Evolutionary conservation across 2,113 vertebrate genomes (phyloP), one percentile per base, ranked within the genome.

Genomic region (Corythornis madagascariensis): DNA sequence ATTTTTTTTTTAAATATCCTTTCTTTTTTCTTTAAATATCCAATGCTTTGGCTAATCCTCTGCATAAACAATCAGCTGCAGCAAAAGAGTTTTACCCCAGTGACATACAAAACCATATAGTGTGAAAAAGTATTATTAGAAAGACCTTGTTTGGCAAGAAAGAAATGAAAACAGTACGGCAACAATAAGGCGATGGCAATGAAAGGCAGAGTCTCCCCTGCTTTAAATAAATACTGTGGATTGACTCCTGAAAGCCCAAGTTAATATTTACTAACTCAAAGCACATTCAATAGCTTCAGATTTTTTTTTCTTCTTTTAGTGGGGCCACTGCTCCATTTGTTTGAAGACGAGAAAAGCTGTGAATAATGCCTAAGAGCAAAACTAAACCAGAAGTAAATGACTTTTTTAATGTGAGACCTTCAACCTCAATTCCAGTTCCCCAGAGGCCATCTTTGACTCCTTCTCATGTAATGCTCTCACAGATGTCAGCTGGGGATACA

Each of bases 311-410:
- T 85, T 86, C 83, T 77, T 94, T 91, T 59, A 91, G 83, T 79
- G 83, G 45, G 86, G 86, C 87, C 80, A 92, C 53, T 83, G 92
- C 70, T 93, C 80, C 85, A 84, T 90, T 92, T 91, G 92, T 96
- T 95, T 95, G 94, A 95, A 96, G 93, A 83, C 28, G 88, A 93
- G 76, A 31, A 82, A 92, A 95, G 82, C 94, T 88, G 83, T 91
- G 96, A 96, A 92, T 80, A 95, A 93, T 94, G 90, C 94, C 92
- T 91, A 84, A 93, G 73, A 97, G 95, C 89, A 93, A 96, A 93
- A 92, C 67, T 66, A 93, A 94, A 93, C 76, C 66, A 91, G 66
- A 86, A 93, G 76, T 77, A 94, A 94, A 95, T 88, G 85, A 88
- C 77, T 93, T 92, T 86, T 95, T 89, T 42, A 96, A 97, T 92